phyloP scores from a whole-genome alignment of 2,888 invertebrate species.

The Drosophila affinis region DNA sequence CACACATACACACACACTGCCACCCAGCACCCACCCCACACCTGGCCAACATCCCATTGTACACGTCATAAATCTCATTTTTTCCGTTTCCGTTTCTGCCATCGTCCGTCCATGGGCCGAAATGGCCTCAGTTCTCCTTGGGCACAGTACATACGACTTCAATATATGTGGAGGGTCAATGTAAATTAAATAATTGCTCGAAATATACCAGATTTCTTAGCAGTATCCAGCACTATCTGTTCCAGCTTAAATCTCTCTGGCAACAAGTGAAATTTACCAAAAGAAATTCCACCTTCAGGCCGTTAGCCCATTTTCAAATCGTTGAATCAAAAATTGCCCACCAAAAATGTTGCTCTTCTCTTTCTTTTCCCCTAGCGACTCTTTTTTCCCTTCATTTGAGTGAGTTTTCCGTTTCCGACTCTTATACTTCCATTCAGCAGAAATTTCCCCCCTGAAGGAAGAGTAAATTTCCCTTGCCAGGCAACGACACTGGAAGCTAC shows the following conservation, averaged over 20 bases:
- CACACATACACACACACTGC: conserved; percentile 46
- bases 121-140: conserved; percentile 7
- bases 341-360: background rate
- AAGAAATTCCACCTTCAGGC: conserved; percentile 21
- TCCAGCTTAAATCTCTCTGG: conserved; percentile 11
- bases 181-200: conserved; percentile 55
- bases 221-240: background rate
- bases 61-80: conserved; percentile 78
- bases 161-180: background rate
- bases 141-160: background rate
- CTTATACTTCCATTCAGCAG: conserved; percentile 75
- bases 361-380: conserved; percentile 7
- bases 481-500: conserved; percentile 32
- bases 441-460: conserved; percentile 29
- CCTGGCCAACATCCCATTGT: conserved; percentile 44
- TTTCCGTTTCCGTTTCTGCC: conserved; percentile 70
- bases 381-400: conserved; percentile 4
- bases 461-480: conserved; percentile 59
- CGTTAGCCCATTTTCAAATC: conserved; percentile 55
- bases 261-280: conserved; percentile 64
- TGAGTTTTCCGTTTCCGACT: conserved; percentile 18
- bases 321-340: conserved; percentile 25
- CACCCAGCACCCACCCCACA: conserved; percentile 8
- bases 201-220: conserved; percentile 15
- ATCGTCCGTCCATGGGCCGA: conserved; percentile 18